Base-by-base conservation (phyloP, 2,888 invertebrate species). In the Heliconius ethilla region DNA sequence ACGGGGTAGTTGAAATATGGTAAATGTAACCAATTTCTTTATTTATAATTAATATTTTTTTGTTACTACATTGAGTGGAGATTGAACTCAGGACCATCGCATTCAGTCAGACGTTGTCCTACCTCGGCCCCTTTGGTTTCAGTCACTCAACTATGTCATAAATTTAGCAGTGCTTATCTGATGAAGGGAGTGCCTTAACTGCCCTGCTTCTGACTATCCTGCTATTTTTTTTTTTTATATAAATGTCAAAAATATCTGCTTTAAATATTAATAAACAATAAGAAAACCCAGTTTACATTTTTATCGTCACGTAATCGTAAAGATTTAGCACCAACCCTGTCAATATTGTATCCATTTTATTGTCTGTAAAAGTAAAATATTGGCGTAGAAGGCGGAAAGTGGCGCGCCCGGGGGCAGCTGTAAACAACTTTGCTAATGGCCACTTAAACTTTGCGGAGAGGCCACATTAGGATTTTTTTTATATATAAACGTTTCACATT, bases 391-490 rank as follows among this genome's bases (percentile, higher is more conserved):
- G 76, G 79, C 77, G 78, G 80, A 82, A 85, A 83, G 83, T 81
- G 85, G 84, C 85, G 84, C 85, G 87, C 90, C 88, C 82, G 85
- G 88, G 90, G 88, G 73, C 87, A 87, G 89, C 88, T 87, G 89
- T 89, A 89, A 91, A 91, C 90, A 91, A 91, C 89, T 91, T 89
- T 75, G 84, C 87, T 91, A 91, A 92, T 91, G 88, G 90, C 89
- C 88, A 90, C 89, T 91, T 91, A 89, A 90, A 90, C 87, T 90
- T 90, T 84, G 84, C 85, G 84, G 85, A 90, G 89, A 88, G 87
- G 87, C 88, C 88, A 87, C 88, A 87, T 86, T 88, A 81, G 83
- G 86, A 81, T 83, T 83, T 82, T 76, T 78, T 79, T 83, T 55
- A 70, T 66, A 62, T 55, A 72, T 70, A 62, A 75, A 66, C 67